Evolutionary conservation across 2,797 vertebrate species (phyloP).

Genomic region (Myiotriccus ornatus): DNA sequence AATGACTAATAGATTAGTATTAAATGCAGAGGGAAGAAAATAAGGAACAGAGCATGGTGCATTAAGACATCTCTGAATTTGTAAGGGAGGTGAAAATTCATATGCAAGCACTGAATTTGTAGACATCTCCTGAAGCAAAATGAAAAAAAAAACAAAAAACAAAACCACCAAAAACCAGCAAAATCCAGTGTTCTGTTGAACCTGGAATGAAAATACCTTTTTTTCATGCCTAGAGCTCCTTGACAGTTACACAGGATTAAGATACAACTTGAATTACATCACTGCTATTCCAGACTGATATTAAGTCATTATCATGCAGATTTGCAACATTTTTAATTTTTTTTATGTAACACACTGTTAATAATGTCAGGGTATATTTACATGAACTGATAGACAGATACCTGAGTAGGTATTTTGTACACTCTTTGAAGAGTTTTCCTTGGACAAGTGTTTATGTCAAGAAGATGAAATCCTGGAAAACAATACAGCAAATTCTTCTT

Average conservation of each 20-base stretch:
- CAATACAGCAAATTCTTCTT: background rate
- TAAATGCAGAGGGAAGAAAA: background rate
- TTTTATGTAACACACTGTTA: background rate
- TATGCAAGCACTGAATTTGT: background rate
- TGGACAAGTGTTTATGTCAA: background rate
- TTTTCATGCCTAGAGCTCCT: background rate
- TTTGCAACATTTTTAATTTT: background rate
- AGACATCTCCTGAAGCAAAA: background rate
- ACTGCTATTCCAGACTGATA: background rate
- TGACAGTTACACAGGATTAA: background rate
- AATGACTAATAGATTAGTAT: background rate
- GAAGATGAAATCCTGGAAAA: background rate
- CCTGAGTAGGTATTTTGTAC: background rate
- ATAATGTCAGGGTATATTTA: background rate
- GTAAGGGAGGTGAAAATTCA: background rate
- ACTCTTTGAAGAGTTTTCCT: background rate
- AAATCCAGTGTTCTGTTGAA: background rate
- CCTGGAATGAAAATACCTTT: background rate
- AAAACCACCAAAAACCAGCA: background rate
- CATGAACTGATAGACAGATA: background rate
- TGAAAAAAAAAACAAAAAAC: background rate
- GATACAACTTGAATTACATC: background rate
- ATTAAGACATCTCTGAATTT: background rate
- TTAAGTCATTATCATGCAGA: background rate
- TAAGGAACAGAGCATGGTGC: background rate